Evolutionary conservation across 2,113 vertebrate species (phyloP), one percentile per base, ranked within the genome.

Genomic region (Melospiza georgiana): DNA sequence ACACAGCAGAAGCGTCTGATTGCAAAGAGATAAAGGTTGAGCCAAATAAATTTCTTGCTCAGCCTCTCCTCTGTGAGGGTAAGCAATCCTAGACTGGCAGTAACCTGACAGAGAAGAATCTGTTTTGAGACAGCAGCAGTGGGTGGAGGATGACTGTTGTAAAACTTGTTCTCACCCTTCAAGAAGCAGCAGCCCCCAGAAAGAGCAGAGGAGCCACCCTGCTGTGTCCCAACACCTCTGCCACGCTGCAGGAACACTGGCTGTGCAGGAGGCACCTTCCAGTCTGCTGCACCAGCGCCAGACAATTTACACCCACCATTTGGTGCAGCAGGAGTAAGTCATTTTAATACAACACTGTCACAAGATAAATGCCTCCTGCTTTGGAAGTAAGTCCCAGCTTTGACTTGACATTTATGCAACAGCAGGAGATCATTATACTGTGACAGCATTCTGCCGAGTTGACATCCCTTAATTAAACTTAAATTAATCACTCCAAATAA

Each of bases 391-490:
- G 92, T 92, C 61, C 54, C 86, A 54, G 92, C 90, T 92, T 83
- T 90, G 90, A 96, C 92, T 95, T 96, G 90, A 95, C 90, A 96
- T 95, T 96, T 96, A 94, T 84, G 93, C 83, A 97, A 90, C 96
- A 96, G 95, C 95, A 93, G 96, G 96, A 96, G 94, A 97, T 97
- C 95, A 94, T 97, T 96, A 95, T 78, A 80, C 83, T 92, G 83
- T 96, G 95, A 97, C 95, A 97, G 95, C 80, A 12, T 94, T 97
- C 92, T 92, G 77, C 86, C 24, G 5, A 94, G 83, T 68, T 96
- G 94, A 97, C 95, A 96, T 96, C 88, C 95, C 86, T 94, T 96
- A 96, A 97, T 96, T 96, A 97, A 96, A 93, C 94, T 84, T 90
- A 95, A 97, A 95, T 96, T 94, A 96, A 96, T 96, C 94, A 96